Evolutionary conservation across 64 coral and sea anemone species (phyloP), one percentile per base, ranked within the genome.

Genomic region (Pocillopora damicornis): DNA sequence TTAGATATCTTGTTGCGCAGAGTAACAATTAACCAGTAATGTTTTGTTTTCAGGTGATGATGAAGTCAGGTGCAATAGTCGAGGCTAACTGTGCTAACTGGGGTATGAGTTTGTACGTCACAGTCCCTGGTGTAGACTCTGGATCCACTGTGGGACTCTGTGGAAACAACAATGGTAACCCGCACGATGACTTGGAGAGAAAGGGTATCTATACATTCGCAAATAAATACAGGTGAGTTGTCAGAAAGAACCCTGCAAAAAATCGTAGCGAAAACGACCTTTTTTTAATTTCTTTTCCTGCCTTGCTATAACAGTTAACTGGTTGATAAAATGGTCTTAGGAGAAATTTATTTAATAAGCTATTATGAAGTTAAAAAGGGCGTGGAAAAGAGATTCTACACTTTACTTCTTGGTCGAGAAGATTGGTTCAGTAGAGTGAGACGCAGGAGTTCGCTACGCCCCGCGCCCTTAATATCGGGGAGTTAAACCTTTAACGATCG

Each of bases 151-250:
- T 93, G 36, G 94, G 94, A 74, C 64, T 97, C 15, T 97, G 94
- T 36, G 94, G 94, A 79, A 97, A 97, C 25, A 90, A 93, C 45
- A 97, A 97, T 26, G 94, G 94, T 2, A 88, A 87, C 35, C 58
- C 63, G 7, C 60, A 36, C 1, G 94, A 97, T 75, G 94, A 97
- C 82, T 30, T 93, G 12, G 79, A 75, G 60, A 58, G 87, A 62
- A 85, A 82, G 22, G 73, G 63, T 9, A 69, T 93, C 25, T 97
- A 97, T 59, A 12, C 91, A 35, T 90, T 93, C 85, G 91, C 94
- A 26, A 86, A 59, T 6, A 97, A 79, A 87, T 97, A 89, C 91
- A 88, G 76, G 94, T 97, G 90, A 66, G 76, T 86, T 35, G 13
- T 12, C 26, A 20, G 0, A 18, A 34, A 79, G 7, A 51, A 7